A percentile compares a stretch with the other conserved stretches of the same genome.
These are phyloP conservation scores for Theretra japonica DNA, from an alignment of 2,888 invertebrate species.

Conservation along the genomic window DNA sequence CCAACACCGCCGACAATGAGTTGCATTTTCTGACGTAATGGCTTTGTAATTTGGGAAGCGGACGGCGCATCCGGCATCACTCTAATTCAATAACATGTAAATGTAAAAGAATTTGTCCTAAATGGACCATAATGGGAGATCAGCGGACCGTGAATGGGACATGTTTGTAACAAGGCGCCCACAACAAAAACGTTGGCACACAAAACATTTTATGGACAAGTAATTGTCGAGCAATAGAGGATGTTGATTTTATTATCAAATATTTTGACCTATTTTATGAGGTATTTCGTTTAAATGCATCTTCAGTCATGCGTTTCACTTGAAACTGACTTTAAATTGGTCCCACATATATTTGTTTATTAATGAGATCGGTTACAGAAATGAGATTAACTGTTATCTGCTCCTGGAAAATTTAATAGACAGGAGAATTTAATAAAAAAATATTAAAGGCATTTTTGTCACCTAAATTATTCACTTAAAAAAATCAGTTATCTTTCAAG, in stretches of 20 bases:
- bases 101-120: conserved; percentile 61
- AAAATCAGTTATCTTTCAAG: too few relatives aligned
- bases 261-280: conserved; percentile 8
- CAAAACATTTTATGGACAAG: conserved; percentile 13
- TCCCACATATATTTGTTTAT: too few relatives aligned
- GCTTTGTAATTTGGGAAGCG: conserved; percentile 64
- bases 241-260: conserved; percentile 7
- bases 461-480: too few relatives aligned
- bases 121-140: conserved; percentile 65
- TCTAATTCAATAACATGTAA: conserved; percentile 65
- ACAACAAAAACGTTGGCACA: conserved; percentile 7
- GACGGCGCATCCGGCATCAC: conserved; percentile 60
- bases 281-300: not conserved
- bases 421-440: too few relatives aligned
- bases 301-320: not conserved
- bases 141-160: conserved; percentile 61
- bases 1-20: conserved; percentile 54
- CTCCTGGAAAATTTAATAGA: too few relatives aligned
- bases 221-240: not conserved
- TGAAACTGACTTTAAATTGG: not conserved
- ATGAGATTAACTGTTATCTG: too few relatives aligned
- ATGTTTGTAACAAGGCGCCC: conserved; percentile 32
- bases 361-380: too few relatives aligned
- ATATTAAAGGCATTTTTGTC: too few relatives aligned
- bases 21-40: conserved; percentile 59